A percentile compares a stretch with the other conserved stretches of the same genome.
Evolutionary conservation across 2,113 vertebrate genomes (phyloP).

Genomic region (Mirza zaza): DNA sequence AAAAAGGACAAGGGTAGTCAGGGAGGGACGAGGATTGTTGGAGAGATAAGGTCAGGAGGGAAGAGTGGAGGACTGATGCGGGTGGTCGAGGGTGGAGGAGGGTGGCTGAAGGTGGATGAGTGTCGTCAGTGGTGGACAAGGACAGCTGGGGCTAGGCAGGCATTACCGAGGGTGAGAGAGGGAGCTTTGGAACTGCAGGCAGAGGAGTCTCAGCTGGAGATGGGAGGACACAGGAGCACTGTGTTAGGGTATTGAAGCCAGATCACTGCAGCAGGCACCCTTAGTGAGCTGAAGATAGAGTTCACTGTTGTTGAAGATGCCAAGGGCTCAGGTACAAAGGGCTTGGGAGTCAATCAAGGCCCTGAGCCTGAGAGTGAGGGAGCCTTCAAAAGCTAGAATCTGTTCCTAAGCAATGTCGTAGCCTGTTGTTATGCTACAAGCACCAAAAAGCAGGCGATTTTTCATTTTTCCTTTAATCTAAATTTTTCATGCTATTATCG

Average conservation of each 20-base stretch:
- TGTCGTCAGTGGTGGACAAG: not conserved
- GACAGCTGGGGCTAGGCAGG: not conserved
- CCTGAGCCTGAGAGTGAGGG: not conserved
- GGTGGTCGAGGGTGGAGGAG: not conserved
- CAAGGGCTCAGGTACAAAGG: not conserved
- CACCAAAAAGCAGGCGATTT: not conserved
- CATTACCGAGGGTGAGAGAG: not conserved
- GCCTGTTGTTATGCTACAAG: not conserved
- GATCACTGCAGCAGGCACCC: not conserved
- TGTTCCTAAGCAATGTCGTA: not conserved
- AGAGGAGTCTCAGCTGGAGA: not conserved
- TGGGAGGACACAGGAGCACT: not conserved
- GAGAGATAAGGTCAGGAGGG: not conserved
- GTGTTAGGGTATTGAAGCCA: not conserved
- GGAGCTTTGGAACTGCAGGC: not conserved
- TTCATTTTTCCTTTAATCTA: not conserved
- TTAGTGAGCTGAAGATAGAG: not conserved
- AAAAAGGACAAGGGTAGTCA: not conserved
- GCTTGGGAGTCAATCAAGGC: not conserved
- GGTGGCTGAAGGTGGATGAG: fast-evolving
- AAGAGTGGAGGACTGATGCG: not conserved
- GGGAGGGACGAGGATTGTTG: not conserved
- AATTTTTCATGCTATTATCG: not conserved
- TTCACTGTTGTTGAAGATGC: not conserved
- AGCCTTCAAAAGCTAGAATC: not conserved